These are phyloP conservation scores for Nematopogon swammerdamellus DNA, from an alignment of 2,888 invertebrate genomes.

Conservation along the genomic window DNA sequence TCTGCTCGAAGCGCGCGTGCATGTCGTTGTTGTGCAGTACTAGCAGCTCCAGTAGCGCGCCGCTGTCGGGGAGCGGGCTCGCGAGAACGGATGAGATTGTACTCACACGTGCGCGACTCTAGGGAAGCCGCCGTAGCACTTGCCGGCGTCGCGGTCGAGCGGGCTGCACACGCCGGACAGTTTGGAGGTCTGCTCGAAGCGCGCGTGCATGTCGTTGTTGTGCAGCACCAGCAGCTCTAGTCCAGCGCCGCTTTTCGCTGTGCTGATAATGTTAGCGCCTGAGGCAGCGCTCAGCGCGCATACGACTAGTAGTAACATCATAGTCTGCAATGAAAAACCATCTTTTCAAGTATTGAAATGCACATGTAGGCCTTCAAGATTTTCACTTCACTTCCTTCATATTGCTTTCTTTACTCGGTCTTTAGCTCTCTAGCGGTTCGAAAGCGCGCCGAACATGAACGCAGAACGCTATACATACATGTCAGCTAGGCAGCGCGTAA, in stretches of 20 bases:
- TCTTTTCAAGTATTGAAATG: no score
- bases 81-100: neutral
- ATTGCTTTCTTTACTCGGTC: no score
- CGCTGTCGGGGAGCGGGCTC: no score
- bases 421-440: no score
- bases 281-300: constrained; percentile 27
- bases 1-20: constrained; percentile 81
- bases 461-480: no score
- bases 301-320: no score
- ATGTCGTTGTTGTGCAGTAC: constrained; percentile 91
- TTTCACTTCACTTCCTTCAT: no score
- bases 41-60: constrained; percentile 61
- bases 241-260: constrained; percentile 23
- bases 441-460: no score
- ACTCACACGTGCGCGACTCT: constrained; percentile 42
- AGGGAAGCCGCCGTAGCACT: constrained; percentile 83
- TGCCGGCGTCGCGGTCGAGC: constrained; percentile 50
- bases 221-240: constrained; percentile 76
- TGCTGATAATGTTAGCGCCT: constrained; percentile 18
- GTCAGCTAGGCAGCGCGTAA: no score
- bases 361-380: no score
- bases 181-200: constrained; percentile 76
- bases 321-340: constrained; percentile 23
- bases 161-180: constrained; percentile 60
- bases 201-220: constrained; percentile 90